phyloP scores from a whole-genome alignment of 2,797 vertebrate species.

The Hydrolagus colliei region DNA sequence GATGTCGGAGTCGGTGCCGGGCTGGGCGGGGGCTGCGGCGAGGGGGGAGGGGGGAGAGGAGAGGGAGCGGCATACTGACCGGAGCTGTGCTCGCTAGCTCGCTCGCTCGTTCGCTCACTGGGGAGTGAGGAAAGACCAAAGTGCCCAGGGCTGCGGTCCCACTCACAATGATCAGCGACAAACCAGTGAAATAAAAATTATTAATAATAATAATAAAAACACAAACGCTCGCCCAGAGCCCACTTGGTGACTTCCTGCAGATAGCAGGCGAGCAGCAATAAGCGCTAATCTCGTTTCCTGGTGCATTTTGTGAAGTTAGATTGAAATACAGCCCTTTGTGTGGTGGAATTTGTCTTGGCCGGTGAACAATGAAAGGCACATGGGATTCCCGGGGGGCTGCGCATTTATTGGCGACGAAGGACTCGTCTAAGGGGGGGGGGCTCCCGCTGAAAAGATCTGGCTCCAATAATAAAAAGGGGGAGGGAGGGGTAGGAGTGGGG shows the following conservation, averaged over 20 bases:
- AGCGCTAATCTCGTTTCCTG: slow-evolving; percentile 30
- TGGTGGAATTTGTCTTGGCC: slow-evolving; percentile 20
- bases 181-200: too few species aligned
- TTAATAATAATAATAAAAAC: too few species aligned
- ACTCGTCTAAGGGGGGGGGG: not conserved
- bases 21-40: too few species aligned
- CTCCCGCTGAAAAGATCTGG: not conserved
- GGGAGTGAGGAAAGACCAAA: too few species aligned
- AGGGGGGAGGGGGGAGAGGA: too few species aligned
- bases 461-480: not conserved
- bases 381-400: slow-evolving; percentile 3
- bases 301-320: slow-evolving; percentile 20
- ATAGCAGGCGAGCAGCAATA: slow-evolving; percentile 19
- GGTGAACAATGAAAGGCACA: slow-evolving; percentile 27
- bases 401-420: not conserved
- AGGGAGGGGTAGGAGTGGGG: not conserved
- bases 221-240: slow-evolving; percentile 16
- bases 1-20: too few species aligned
- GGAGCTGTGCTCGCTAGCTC: too few species aligned
- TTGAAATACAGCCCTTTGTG: slow-evolving; percentile 28
- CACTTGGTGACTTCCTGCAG: slow-evolving; percentile 30
- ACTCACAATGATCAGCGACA: too few species aligned
- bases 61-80: too few species aligned
- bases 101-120: too few species aligned
- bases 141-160: too few species aligned